These are phyloP conservation scores for Ashinkailepas kermadecensis DNA, from an alignment of 2,888 invertebrate species.

Conservation along the genomic window DNA sequence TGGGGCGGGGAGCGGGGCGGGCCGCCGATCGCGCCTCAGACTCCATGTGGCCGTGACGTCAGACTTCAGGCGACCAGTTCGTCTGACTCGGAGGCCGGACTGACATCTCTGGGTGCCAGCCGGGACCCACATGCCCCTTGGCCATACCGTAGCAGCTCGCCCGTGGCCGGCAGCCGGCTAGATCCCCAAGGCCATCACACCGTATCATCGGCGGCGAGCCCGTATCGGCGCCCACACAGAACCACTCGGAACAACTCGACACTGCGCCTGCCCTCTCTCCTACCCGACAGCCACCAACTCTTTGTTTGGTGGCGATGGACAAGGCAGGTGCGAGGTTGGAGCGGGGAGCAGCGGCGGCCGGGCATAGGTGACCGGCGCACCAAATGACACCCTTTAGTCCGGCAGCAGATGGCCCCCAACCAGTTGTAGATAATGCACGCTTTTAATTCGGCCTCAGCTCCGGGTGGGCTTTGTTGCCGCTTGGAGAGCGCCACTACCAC, in stretches of 20 bases:
- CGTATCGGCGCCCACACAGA: not conserved
- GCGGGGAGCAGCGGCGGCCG: not conserved
- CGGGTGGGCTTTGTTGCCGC: not conserved
- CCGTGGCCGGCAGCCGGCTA: not conserved
- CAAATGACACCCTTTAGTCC: not conserved
- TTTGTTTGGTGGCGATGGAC: not conserved
- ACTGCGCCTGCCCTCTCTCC: not conserved
- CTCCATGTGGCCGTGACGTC: no score
- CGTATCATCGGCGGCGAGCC: not conserved
- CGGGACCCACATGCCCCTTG: no score
- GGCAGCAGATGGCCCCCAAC: not conserved
- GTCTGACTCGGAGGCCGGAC: no score
- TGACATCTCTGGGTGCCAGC: no score
- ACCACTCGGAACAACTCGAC: not conserved
- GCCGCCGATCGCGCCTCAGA: no score
- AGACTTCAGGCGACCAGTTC: no score
- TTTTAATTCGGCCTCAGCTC: not conserved
- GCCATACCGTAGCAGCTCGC: no score
- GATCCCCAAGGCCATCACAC: not conserved
- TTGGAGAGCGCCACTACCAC: not conserved
- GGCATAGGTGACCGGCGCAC: not conserved
- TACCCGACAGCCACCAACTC: not conserved
- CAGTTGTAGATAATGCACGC: not conserved
- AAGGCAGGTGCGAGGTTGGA: not conserved
- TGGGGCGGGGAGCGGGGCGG: no score